These are phyloP conservation scores for Drosophila nasuta DNA, from an alignment of 1,140 invertebrate species.

Conservation along the genomic window DNA sequence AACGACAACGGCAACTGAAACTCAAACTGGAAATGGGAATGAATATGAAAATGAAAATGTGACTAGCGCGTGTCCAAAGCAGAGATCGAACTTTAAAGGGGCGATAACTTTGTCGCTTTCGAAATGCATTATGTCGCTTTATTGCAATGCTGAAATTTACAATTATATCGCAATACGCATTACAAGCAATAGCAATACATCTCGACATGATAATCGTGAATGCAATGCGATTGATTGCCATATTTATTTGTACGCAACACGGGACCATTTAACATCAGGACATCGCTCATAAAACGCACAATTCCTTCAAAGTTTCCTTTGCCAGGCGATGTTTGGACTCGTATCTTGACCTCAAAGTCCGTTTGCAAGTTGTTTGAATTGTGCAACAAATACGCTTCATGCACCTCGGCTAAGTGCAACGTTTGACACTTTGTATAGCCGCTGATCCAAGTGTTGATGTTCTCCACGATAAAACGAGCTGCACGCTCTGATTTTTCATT, in stretches of 20 bases:
- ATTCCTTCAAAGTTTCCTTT: conserved; percentile 46
- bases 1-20: not conserved
- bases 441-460: conserved; percentile 37
- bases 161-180: not conserved
- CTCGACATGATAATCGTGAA: conserved; percentile 45
- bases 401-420: conserved; percentile 6
- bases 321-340: conserved; percentile 31
- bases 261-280: conserved; percentile 23
- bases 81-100: conserved; percentile 3
- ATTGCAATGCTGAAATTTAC: conserved; percentile 8
- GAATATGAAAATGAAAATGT: conserved; percentile 20
- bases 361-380: not conserved
- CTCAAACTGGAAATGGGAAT: conserved; percentile 16
- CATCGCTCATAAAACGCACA: not conserved
- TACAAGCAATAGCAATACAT: conserved; percentile 72
- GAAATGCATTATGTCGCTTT: conserved; percentile 31
- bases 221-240: conserved; percentile 44
- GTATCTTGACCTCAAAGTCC: conserved; percentile 37
- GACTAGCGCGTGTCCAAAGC: conserved; percentile 6
- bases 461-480: conserved; percentile 34
- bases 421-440: conserved; percentile 23
- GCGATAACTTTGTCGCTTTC: conserved; percentile 29
- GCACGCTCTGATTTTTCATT: conserved; percentile 12
- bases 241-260: conserved; percentile 46
- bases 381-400: conserved; percentile 85